Percentiles rank a stretch among this genome's conserved stretches.
These are phyloP conservation scores for Kobus ellipsiprymnus DNA, from an alignment of 2,113 vertebrate species.

Conservation along the genomic window DNA sequence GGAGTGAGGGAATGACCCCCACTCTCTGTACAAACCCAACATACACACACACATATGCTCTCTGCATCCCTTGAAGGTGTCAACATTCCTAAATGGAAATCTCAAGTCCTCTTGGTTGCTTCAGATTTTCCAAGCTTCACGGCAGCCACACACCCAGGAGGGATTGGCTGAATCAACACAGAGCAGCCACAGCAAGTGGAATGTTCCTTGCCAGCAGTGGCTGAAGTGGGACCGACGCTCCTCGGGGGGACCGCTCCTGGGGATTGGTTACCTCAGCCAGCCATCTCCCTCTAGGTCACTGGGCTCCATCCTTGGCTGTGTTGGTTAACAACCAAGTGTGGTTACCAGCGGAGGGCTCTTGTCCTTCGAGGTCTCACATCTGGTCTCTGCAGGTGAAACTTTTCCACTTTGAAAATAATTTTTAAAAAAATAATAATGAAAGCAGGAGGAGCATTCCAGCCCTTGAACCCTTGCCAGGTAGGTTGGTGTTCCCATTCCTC, in stretches of 20 bases:
- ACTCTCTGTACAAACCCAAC: not conserved
- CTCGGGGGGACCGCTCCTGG: constrained; percentile 17
- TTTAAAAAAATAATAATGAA: not conserved
- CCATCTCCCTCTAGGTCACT: constrained; percentile 52
- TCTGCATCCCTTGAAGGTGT: not conserved
- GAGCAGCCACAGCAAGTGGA: not conserved
- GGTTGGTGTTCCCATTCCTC: not conserved
- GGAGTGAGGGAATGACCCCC: not conserved
- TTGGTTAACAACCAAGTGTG: constrained; percentile 56
- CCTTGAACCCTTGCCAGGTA: not conserved
- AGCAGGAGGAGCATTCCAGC: not conserved
- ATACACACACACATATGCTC: not conserved
- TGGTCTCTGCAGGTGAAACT: constrained; percentile 44
- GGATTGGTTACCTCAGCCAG: constrained; percentile 57
- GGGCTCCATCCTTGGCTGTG: constrained; percentile 24
- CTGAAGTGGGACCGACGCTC: constrained; percentile 10
- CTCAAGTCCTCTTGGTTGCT: constrained; percentile 3
- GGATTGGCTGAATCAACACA: constrained; percentile 18
- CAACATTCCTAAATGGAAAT: constrained; percentile 36
- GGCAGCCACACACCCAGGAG: constrained; percentile 16
- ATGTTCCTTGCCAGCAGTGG: not conserved
- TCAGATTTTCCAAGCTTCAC: constrained; percentile 48
- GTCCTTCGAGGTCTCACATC: constrained; percentile 51
- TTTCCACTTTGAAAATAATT: constrained; percentile 19
- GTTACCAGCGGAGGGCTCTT: constrained; percentile 7